Evolutionary conservation across 1,140 invertebrate species (phyloP).

Genomic region (Temnothorax longispinosus): DNA sequence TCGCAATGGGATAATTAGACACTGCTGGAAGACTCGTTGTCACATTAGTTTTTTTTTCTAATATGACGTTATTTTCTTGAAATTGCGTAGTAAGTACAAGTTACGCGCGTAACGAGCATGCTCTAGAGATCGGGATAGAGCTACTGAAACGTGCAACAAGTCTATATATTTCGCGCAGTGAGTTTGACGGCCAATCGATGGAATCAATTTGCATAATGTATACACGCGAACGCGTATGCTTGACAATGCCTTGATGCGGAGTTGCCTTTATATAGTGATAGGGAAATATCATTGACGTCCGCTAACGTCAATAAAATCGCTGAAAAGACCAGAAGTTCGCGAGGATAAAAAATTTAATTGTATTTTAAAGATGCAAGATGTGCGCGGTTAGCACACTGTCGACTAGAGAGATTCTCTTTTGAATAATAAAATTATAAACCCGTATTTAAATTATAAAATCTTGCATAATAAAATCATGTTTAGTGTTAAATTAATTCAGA

Average conservation of each 20-base stretch:
- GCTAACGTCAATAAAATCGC: slow-evolving; percentile 30
- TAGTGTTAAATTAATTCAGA: neutral
- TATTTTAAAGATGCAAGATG: neutral
- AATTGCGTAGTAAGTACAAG: slow-evolving; percentile 53
- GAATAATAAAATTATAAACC: neutral
- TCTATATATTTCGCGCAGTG: slow-evolving; percentile 56
- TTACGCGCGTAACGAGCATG: neutral
- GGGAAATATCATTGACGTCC: slow-evolving; percentile 25
- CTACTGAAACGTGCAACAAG: slow-evolving; percentile 73
- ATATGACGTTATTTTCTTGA: slow-evolving; percentile 57
- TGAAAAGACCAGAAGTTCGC: neutral
- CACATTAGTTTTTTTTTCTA: neutral
- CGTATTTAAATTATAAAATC: slow-evolving; percentile 3
- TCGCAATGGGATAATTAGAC: neutral
- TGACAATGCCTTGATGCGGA: slow-evolving; percentile 61
- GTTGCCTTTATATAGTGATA: slow-evolving; percentile 52
- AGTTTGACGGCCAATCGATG: slow-evolving; percentile 73
- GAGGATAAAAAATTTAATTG: neutral
- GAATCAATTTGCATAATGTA: slow-evolving; percentile 80
- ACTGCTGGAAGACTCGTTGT: slow-evolving; percentile 30
- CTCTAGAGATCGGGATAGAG: slow-evolving; percentile 25
- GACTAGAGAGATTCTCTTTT: neutral
- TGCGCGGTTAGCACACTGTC: neutral
- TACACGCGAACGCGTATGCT: slow-evolving; percentile 70
- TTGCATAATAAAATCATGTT: neutral